A percentile compares a stretch with the other conserved stretches of the same genome.
Evolutionary conservation across 2,797 vertebrate species (phyloP).

Genomic region (Anniella stebbinsi): DNA sequence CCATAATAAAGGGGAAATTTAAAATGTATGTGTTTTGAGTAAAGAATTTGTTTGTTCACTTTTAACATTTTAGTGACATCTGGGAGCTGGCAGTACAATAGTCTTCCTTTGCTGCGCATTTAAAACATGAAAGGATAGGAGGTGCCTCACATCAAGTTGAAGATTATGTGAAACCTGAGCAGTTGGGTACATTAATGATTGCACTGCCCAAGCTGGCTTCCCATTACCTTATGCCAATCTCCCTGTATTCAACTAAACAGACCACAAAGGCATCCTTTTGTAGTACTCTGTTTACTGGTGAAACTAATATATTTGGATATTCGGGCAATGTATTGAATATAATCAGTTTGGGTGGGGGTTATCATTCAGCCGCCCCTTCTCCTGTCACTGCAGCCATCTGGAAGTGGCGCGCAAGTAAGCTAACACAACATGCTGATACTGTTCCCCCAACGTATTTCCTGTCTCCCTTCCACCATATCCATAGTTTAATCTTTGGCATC

Average conservation of each 20-base stretch:
- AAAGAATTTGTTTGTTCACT: neutral
- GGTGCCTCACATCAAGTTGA: neutral
- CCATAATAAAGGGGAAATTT: neutral
- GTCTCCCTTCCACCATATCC: neutral
- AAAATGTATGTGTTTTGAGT: slow-evolving; percentile 1
- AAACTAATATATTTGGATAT: neutral
- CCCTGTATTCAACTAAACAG: neutral
- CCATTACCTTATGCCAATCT: neutral
- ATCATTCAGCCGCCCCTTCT: neutral
- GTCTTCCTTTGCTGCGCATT: neutral
- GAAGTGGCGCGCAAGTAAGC: neutral
- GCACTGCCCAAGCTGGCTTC: neutral
- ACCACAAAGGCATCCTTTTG: neutral
- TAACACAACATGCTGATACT: neutral
- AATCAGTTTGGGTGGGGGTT: neutral
- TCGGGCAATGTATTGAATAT: neutral
- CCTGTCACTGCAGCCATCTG: too few species aligned
- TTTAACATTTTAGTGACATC: neutral
- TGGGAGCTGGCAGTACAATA: neutral
- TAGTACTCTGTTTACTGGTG: neutral
- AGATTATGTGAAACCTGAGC: neutral
- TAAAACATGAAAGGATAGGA: neutral
- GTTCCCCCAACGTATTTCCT: neutral
- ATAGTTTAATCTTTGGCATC: neutral
- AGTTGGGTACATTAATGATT: neutral